Evolutionary conservation across 92 coral and sea anemone genomes (phyloP).

Genomic region (Palythoa grandiflora): DNA sequence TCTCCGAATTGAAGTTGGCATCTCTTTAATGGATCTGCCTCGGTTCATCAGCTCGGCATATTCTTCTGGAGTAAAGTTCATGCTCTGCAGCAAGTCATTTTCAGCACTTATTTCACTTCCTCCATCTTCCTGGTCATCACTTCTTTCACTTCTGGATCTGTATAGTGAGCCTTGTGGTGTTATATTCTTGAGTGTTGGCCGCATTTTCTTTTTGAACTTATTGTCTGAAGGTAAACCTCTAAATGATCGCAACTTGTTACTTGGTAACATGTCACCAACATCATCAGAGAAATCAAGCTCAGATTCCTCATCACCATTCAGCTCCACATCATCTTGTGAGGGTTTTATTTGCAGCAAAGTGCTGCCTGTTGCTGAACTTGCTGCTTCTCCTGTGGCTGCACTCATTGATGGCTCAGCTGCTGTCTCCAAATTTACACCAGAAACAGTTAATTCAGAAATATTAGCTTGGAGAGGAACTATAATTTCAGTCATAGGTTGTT

Average conservation of each 20-base stretch:
- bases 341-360: conserved; percentile 61
- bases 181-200: conserved; percentile 62
- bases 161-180: conserved; percentile 54
- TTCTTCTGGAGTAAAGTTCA: conserved; percentile 74
- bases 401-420: not conserved
- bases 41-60: conserved; percentile 75
- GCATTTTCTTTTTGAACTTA: conserved; percentile 73
- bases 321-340: conserved; percentile 11
- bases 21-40: conserved; percentile 78
- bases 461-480: not conserved
- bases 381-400: not conserved
- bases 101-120: conserved; percentile 55
- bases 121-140: conserved; percentile 45
- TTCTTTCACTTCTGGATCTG: conserved; percentile 19
- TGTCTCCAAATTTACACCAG: conserved; percentile 9
- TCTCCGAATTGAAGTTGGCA: conserved; percentile 87
- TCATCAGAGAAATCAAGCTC: conserved; percentile 57
- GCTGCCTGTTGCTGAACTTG: conserved; percentile 34
- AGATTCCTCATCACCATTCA: conserved; percentile 54
- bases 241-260: conserved; percentile 76
- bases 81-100: conserved; percentile 66
- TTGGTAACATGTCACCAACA: conserved; percentile 76
- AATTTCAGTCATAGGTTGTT: not conserved
- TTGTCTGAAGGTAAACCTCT: conserved; percentile 89
- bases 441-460: conserved; percentile 3